Evolutionary conservation across 2,888 invertebrate species (phyloP).

Genomic region (Drosophila vallismaia): DNA sequence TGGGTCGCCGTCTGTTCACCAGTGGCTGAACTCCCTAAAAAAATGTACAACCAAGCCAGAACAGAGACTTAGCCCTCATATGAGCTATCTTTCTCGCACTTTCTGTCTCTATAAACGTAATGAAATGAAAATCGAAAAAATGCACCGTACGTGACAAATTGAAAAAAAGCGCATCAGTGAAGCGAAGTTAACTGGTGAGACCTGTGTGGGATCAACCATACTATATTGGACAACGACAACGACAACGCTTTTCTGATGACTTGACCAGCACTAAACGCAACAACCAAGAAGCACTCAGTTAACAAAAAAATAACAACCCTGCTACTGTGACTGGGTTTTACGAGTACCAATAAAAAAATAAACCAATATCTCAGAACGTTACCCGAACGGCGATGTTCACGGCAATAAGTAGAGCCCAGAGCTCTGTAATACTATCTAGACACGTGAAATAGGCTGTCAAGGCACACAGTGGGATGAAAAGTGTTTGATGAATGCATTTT

Average conservation of each 20-base stretch:
- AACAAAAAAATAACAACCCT: slow-evolving; percentile 41
- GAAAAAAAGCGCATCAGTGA: slow-evolving; percentile 80
- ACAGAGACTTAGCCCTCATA: neutral
- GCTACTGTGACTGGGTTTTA: slow-evolving; percentile 59
- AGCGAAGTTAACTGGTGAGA: slow-evolving; percentile 80
- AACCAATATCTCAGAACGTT: slow-evolving; percentile 46
- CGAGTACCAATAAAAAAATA: slow-evolving; percentile 61
- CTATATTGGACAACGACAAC: slow-evolving; percentile 68
- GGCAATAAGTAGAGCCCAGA: slow-evolving; percentile 27
- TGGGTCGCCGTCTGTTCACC: slow-evolving; percentile 11
- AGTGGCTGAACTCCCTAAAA: too few species aligned
- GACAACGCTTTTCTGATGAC: slow-evolving; percentile 67
- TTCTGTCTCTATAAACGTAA: slow-evolving; percentile 36
- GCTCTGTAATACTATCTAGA: slow-evolving; percentile 69
- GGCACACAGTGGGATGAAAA: slow-evolving; percentile 51
- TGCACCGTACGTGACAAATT: slow-evolving; percentile 82
- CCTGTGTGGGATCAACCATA: slow-evolving; percentile 78
- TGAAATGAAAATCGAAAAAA: slow-evolving; percentile 56
- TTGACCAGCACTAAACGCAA: slow-evolving; percentile 52
- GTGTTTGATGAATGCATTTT: too few species aligned
- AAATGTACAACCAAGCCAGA: neutral
- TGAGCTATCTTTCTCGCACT: slow-evolving; percentile 7
- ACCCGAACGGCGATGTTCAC: slow-evolving; percentile 22
- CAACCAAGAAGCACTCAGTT: slow-evolving; percentile 26
- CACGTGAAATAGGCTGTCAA: slow-evolving; percentile 79